Base-by-base conservation (phyloP, 2,888 invertebrate species). In the Drosophila testacea region DNA sequence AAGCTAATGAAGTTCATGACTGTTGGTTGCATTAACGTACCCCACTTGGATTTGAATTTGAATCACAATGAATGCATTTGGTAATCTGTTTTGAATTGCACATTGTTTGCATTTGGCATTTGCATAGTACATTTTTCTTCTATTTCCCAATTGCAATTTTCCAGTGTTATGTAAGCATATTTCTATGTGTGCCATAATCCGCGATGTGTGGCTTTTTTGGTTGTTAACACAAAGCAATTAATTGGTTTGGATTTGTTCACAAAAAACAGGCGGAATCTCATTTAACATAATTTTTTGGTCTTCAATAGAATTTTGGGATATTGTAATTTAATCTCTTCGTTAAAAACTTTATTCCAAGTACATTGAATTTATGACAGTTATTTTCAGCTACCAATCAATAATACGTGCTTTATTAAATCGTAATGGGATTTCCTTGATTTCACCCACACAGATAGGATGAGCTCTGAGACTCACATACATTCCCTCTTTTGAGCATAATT, bases 371-470 rank as follows among this genome's bases (percentile, higher is more conserved):
- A 38, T 32, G 9, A 28, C 27, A 10, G 41, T 30, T 39, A 61
- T 27, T 65, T 48, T 4, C 27, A n/a, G 32, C 13, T 4, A 5
- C n/a, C 63, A 42, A 39, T 63, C 41, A 54, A 13, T 22, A 5
- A 44, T 7, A 56, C 55, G 55, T 56, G 55, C 13, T 56, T 44
- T 56, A 56, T 56, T 36, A 36, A 44, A 13, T 28, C 27, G 27
- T 56, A 44, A 56, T 28, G 27, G 34, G 13, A 44, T 44, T 27
- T 44, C 60, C 67, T 73, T 73, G 74, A 72, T 52, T 61, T 39
- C 32, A 41, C n/a, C 6, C 3, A 48, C n/a, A 38, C 30, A 52
- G 9, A 38, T 38, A 38, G 0, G 0, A 41, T 22, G 55, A 42
- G n/a, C 27, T 16, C 6, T 16, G 13, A 1, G 41, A 39, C 6